These are phyloP conservation scores for Aythya baeri DNA, from an alignment of 2,113 vertebrate genomes.

Conservation along the genomic window DNA sequence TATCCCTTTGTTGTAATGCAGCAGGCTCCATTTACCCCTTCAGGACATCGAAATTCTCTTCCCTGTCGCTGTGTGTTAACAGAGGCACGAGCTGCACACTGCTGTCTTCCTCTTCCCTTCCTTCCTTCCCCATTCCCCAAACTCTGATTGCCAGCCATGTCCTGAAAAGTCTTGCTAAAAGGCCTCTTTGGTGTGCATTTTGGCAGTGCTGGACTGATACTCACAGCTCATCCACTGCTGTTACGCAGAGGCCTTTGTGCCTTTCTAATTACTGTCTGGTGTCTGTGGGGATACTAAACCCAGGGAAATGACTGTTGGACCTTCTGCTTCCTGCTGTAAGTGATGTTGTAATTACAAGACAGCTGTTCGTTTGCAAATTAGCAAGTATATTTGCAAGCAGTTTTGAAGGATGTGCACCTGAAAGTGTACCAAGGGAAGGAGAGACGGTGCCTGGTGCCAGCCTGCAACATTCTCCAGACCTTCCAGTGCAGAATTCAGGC, in stretches of 20 bases:
- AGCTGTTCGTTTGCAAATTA: background rate
- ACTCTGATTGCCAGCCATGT: background rate
- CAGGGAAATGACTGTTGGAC: background rate
- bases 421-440: background rate
- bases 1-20: constrained; percentile 21
- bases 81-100: accelerated
- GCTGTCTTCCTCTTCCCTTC: background rate
- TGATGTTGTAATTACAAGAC: background rate
- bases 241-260: background rate
- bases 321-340: background rate
- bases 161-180: background rate
- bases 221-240: background rate
- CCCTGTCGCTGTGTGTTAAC: background rate
- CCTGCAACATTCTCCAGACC: background rate
- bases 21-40: background rate
- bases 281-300: background rate
- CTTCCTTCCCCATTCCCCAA: background rate
- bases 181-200: background rate
- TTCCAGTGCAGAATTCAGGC: background rate
- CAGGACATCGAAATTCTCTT: constrained; percentile 3
- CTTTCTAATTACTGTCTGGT: background rate
- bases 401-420: background rate
- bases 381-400: background rate
- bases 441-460: background rate
- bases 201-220: background rate